Evolutionary conservation across 1,140 invertebrate species (phyloP).

Genomic region (Magallana ariakensis): DNA sequence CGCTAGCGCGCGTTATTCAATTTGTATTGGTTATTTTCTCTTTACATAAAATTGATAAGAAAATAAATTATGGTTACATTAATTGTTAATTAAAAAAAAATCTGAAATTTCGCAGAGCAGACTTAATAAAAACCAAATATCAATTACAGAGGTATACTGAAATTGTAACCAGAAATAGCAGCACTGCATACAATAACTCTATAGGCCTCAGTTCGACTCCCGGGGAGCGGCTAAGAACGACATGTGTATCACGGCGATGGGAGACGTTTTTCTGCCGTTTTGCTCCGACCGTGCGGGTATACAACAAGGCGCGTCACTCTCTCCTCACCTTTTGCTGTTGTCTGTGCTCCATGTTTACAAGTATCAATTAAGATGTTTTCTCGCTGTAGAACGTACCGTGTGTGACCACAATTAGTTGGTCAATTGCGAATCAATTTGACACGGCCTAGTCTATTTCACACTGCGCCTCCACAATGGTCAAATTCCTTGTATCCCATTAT

Average conservation of each 20-base stretch:
- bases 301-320: constrained; percentile 28
- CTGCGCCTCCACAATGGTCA: constrained; percentile 12
- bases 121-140: not conserved
- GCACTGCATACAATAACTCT: constrained; percentile 4
- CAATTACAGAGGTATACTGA: constrained; percentile 3
- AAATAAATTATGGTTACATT: too few relatives aligned
- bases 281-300: constrained; percentile 26
- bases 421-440: constrained; percentile 38
- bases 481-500: constrained; percentile 31
- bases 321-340: constrained; percentile 32
- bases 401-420: constrained; percentile 38
- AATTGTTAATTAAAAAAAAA: too few relatives aligned
- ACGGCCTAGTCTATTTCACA: constrained; percentile 35
- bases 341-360: constrained; percentile 30
- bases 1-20: too few relatives aligned
- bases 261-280: constrained; percentile 28
- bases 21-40: too few relatives aligned
- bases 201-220: not conserved
- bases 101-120: not conserved
- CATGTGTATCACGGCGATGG: constrained; percentile 18
- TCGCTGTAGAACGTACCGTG: constrained; percentile 29
- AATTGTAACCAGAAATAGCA: constrained; percentile 4
- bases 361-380: constrained; percentile 38
- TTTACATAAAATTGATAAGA: too few relatives aligned
- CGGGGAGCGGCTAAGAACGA: constrained; percentile 1